Conservation (phyloP, 1,140 invertebrate genomes). For the Eciton burchellii region DNA sequence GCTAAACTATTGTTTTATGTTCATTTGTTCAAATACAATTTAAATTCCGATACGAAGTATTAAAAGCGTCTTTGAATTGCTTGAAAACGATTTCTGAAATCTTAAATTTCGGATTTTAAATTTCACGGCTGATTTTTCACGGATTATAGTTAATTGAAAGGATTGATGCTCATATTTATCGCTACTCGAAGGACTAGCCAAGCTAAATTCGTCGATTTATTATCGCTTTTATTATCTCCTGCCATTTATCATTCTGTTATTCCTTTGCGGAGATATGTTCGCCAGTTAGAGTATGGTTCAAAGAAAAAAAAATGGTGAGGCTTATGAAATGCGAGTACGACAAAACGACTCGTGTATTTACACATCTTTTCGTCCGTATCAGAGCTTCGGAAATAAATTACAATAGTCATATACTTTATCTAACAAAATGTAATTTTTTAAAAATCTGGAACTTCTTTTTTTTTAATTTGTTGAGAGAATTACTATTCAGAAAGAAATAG, state of each 20-base stretch:
- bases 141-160: neutral
- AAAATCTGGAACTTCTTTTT: too few relatives aligned
- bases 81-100: too few relatives aligned
- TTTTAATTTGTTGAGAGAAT: too few relatives aligned
- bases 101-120: neutral
- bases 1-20: neutral
- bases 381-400: neutral
- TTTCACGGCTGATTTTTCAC: neutral
- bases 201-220: conserved; percentile 17
- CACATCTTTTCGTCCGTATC: conserved; percentile 7
- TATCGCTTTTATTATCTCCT: too few relatives aligned
- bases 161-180: neutral
- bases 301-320: neutral
- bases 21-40: neutral
- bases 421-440: neutral
- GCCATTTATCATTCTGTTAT: conserved; percentile 3
- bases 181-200: neutral
- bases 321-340: neutral
- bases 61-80: too few relatives aligned
- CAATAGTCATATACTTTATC: neutral
- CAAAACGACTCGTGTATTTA: neutral
- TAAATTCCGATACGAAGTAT: too few relatives aligned
- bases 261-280: neutral
- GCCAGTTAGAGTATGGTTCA: neutral
- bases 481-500: too few relatives aligned